These are phyloP conservation scores for Alviniconcha strummeri DNA, from an alignment of 2,888 invertebrate genomes.

Conservation along the genomic window DNA sequence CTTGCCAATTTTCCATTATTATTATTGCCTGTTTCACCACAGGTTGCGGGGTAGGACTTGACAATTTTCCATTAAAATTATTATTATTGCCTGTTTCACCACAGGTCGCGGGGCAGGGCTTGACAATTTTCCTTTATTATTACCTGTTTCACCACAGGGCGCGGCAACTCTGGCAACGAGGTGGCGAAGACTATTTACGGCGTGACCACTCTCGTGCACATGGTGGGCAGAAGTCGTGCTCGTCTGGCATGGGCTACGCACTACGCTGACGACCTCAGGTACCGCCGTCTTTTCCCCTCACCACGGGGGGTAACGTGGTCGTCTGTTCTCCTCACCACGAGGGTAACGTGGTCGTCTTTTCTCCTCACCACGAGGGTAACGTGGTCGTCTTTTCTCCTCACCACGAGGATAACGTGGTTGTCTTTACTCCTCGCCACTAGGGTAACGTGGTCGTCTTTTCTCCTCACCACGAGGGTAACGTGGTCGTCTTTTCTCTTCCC, in stretches of 20 bases:
- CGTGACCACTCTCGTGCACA: conserved; percentile 66
- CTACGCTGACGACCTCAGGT: conserved; percentile 72
- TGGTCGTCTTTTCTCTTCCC: background rate
- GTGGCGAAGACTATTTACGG: conserved; percentile 69
- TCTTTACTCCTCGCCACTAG: too few species aligned
- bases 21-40: background rate
- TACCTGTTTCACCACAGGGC: background rate
- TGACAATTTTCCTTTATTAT: background rate
- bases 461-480: background rate
- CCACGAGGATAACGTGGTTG: too few species aligned
- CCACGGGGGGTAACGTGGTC: too few species aligned
- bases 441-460: conserved; percentile 20
- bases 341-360: too few species aligned
- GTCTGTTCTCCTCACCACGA: too few species aligned
- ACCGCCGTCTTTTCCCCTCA: background rate
- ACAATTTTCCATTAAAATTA: too few species aligned
- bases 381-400: too few species aligned
- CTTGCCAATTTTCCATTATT: background rate
- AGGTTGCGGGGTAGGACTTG: too few species aligned
- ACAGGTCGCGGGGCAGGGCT: too few species aligned
- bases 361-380: too few species aligned
- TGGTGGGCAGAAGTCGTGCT: conserved; percentile 67
- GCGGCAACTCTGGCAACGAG: conserved; percentile 72
- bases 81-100: too few species aligned
- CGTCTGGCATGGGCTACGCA: conserved; percentile 71